Conservation (phyloP, 1,140 invertebrate genomes). For the Drosophila oshimai region DNA sequence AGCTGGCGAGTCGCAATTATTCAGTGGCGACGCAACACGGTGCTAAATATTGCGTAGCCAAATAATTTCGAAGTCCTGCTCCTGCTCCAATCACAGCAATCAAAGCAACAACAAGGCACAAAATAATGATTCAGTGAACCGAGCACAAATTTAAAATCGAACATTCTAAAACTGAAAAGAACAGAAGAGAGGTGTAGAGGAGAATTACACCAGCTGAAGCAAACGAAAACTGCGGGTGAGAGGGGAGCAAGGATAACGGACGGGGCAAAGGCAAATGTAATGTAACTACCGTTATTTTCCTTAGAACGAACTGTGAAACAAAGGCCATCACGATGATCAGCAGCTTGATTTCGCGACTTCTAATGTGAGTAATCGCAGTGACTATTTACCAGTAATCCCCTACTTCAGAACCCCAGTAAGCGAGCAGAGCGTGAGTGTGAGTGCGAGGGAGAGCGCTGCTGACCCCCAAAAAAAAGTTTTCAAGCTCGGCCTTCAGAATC, state of each 20-base stretch:
- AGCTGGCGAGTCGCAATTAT: conserved; percentile 31
- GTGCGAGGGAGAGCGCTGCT: conserved; percentile 31
- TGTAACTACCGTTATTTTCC: not conserved
- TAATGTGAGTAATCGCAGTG: conserved; percentile 79
- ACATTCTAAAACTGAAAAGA: too few relatives aligned
- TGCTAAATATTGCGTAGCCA: conserved; percentile 56
- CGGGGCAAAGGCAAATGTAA: not conserved
- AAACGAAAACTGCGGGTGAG: not conserved
- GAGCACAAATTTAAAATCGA: too few relatives aligned
- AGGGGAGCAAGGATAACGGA: not conserved
- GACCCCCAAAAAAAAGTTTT: conserved; percentile 65
- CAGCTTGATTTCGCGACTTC: conserved; percentile 70
- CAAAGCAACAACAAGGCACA: not conserved
- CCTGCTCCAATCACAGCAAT: not conserved
- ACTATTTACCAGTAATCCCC: not conserved
- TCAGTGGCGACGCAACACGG: conserved; percentile 59
- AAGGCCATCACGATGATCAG: conserved; percentile 73
- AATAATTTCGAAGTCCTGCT: conserved; percentile 16
- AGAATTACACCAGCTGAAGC: not conserved
- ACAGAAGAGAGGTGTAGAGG: not conserved
- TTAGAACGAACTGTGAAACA: not conserved
- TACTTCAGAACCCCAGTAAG: not conserved
- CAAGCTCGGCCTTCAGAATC: conserved; percentile 43
- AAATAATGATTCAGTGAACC: too few relatives aligned
- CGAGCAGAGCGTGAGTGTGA: conserved; percentile 18